Conservation (phyloP, 2,113 vertebrate species). For the Oncorhynchus clarkii region DNA sequence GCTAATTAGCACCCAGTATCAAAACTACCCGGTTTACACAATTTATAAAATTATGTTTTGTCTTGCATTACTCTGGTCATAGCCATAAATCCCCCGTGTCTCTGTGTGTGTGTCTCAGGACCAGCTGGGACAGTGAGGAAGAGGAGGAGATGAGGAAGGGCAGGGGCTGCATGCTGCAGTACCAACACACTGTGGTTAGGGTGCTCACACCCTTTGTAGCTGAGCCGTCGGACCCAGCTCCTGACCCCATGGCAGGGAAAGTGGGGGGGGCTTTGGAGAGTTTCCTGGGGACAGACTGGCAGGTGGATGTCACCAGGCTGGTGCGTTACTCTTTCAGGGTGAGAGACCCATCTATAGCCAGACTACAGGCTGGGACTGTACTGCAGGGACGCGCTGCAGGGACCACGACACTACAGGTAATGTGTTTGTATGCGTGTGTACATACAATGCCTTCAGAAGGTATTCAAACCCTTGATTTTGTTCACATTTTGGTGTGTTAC, state of each 20-base stretch:
- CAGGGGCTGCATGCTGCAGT: constrained; percentile 88
- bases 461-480: too few relatives aligned
- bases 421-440: constrained; percentile 2
- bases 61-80: not conserved
- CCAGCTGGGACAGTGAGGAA: constrained; percentile 85
- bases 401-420: constrained; percentile 88
- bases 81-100: not conserved
- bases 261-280: constrained; percentile 54
- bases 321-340: constrained; percentile 83
- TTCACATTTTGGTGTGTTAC: too few relatives aligned
- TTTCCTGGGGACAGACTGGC: constrained; percentile 89
- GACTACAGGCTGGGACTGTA: constrained; percentile 76
- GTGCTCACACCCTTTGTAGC: constrained; percentile 87
- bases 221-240: constrained; percentile 46
- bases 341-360: constrained; percentile 80
- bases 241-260: constrained; percentile 41
- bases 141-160: constrained; percentile 84
- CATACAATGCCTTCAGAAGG: too few relatives aligned
- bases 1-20: too few relatives aligned
- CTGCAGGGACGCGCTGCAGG: constrained; percentile 85
- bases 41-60: not conserved
- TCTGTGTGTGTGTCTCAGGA: constrained; percentile 65
- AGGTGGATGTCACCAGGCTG: constrained; percentile 86
- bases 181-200: constrained; percentile 84
- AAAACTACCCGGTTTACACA: too few relatives aligned